Evolutionary conservation across 2,888 invertebrate species (phyloP).

Genomic region (Poecilus cupreus): DNA sequence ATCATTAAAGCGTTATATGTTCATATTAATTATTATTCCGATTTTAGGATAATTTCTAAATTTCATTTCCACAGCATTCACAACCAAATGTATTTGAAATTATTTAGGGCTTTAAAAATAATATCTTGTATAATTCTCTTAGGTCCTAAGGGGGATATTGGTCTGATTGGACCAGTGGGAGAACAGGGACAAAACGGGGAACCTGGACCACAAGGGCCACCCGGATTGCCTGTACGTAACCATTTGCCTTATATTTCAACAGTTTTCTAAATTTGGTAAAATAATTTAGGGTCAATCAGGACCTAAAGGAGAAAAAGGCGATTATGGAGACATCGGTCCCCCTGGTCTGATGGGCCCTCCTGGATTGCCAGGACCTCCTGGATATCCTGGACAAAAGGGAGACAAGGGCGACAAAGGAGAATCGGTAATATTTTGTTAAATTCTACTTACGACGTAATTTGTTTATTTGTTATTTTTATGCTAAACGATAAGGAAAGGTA

Average conservation of each 20-base stretch:
- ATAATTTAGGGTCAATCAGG: constrained; percentile 83
- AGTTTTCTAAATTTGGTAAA: constrained; percentile 50
- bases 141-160: constrained; percentile 85
- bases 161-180: constrained; percentile 85
- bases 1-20: no score
- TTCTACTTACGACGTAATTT: constrained; percentile 19
- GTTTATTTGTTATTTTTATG: constrained; percentile 38
- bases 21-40: not conserved
- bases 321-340: constrained; percentile 93
- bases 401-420: constrained; percentile 95
- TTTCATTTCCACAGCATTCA: constrained; percentile 44
- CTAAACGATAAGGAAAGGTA: constrained; percentile 36
- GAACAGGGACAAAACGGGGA: constrained; percentile 84
- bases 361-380: constrained; percentile 87
- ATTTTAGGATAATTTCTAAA: constrained; percentile 20
- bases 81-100: not conserved
- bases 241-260: not conserved
- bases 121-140: not conserved
- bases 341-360: constrained; percentile 97
- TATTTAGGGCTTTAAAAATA: not conserved
- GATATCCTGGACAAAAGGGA: constrained; percentile 92
- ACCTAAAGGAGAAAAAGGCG: constrained; percentile 91
- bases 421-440: constrained; percentile 79
- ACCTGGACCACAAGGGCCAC: constrained; percentile 91
- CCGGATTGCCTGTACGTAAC: constrained; percentile 83